Percentiles rank a stretch among this genome's conserved stretches.
Evolutionary conservation across 2,113 vertebrate species (phyloP).

Genomic region (Picathartes gymnocephalus): DNA sequence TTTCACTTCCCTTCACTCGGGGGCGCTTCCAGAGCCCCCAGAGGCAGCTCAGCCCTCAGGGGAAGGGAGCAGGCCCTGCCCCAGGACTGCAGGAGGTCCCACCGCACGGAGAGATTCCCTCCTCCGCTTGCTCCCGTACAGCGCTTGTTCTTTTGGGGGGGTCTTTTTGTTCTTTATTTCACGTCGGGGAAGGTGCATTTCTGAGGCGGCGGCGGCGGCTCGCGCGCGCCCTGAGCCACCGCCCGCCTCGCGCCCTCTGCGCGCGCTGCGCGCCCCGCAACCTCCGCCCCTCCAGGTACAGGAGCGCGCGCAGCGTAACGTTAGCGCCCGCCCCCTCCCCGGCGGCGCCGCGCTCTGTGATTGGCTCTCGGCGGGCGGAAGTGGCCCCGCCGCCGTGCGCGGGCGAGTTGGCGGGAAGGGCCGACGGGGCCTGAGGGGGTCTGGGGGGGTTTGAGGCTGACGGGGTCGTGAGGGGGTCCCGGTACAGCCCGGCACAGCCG

Average conservation of each 20-base stretch:
- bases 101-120: fast-evolving
- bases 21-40: background rate
- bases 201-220: too few relatives aligned
- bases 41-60: background rate
- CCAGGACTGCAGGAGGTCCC: background rate
- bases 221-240: fast-evolving
- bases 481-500: background rate
- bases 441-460: too few relatives aligned
- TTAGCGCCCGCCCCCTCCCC: fast-evolving
- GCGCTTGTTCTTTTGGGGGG: fast-evolving
- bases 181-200: fast-evolving
- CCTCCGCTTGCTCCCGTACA: too few relatives aligned
- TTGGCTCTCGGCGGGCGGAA: background rate
- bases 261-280: fast-evolving
- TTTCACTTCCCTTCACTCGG: background rate
- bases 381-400: background rate
- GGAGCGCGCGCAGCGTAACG: background rate
- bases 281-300: fast-evolving
- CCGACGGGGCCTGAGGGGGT: fast-evolving
- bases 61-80: background rate
- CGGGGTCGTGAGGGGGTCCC: fast-evolving
- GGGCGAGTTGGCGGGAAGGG: constrained; percentile 2
- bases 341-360: background rate
- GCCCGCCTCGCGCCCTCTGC: fast-evolving
- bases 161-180: background rate